These are phyloP conservation scores for Rhagonycha fulva DNA, from an alignment of 2,888 invertebrate species.

Conservation along the genomic window DNA sequence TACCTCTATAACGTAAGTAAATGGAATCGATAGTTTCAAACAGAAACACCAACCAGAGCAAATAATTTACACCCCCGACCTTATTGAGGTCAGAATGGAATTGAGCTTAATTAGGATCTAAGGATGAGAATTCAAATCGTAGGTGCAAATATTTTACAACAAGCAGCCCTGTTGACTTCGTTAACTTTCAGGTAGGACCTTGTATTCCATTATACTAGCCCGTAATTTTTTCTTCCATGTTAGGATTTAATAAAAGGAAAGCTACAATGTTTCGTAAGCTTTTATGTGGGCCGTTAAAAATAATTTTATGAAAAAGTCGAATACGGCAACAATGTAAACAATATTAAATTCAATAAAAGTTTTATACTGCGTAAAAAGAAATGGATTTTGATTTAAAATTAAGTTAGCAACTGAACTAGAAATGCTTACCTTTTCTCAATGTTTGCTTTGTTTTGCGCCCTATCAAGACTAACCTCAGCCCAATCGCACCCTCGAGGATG, in stretches of 20 bases:
- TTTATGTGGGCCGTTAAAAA: neutral
- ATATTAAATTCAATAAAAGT: neutral
- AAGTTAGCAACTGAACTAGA: neutral
- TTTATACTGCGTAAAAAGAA: neutral
- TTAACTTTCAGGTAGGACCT: neutral
- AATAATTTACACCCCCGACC: neutral
- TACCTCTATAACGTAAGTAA: neutral
- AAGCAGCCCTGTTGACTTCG: neutral
- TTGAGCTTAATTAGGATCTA: neutral
- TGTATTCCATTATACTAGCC: neutral
- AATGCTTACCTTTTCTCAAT: slow-evolving; percentile 22
- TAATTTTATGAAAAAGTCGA: neutral
- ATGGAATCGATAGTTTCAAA: neutral
- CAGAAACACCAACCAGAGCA: neutral
- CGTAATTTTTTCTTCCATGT: neutral
- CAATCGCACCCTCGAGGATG: slow-evolving; percentile 36
- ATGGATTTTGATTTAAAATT: neutral
- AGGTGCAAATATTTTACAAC: neutral
- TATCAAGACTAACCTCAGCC: slow-evolving; percentile 37
- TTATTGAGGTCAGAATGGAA: neutral
- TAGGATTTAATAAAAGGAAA: neutral
- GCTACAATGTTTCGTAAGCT: neutral
- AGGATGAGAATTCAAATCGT: neutral
- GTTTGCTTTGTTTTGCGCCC: slow-evolving; percentile 38
- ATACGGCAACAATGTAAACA: neutral